Conservation (phyloP, 1,140 invertebrate species). For the Apolygus lucorum region DNA sequence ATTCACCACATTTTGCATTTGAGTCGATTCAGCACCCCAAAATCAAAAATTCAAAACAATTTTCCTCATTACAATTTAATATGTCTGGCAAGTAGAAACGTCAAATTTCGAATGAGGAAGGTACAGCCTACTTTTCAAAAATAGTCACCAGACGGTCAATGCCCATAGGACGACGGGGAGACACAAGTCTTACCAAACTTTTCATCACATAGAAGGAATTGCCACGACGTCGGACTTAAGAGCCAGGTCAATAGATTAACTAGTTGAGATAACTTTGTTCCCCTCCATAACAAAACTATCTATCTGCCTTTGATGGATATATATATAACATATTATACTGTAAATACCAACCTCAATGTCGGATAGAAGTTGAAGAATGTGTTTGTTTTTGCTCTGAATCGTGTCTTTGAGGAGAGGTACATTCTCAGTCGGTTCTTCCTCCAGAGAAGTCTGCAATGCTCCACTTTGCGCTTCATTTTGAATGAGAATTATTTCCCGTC, state of each 20-base stretch:
- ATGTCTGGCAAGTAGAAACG: no score
- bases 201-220: background rate
- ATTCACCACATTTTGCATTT: no score
- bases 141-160: no score
- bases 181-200: no score
- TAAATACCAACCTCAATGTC: constrained; percentile 51
- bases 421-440: constrained; percentile 35
- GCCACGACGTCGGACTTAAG: background rate
- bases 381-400: constrained; percentile 52
- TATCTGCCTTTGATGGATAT: background rate
- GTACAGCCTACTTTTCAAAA: no score
- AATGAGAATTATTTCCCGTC: constrained; percentile 39
- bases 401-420: constrained; percentile 46
- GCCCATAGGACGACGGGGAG: no score
- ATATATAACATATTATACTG: no score
- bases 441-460: constrained; percentile 19
- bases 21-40: no score
- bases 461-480: constrained; percentile 29
- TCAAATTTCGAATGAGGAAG: no score
- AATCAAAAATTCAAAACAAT: no score
- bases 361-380: constrained; percentile 53
- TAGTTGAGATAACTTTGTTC: background rate
- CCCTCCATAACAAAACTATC: background rate
- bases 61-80: no score
- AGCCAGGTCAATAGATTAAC: background rate